These are phyloP conservation scores for Alligator mississippiensis DNA, from an alignment of 2,113 vertebrate genomes.

Conservation along the genomic window DNA sequence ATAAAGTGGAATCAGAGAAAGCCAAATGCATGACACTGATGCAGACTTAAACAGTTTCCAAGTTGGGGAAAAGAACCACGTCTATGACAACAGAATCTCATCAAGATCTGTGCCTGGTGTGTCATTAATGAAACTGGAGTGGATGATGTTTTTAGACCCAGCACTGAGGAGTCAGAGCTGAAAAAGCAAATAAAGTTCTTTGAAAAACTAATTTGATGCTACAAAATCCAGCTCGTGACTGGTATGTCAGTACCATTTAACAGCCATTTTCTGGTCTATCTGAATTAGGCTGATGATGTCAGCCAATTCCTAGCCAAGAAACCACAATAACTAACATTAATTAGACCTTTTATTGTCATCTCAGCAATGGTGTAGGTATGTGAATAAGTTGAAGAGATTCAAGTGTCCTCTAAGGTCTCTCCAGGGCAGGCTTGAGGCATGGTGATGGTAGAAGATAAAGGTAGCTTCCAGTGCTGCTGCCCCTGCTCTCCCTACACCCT, in stretches of 20 bases:
- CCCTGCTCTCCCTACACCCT: not conserved
- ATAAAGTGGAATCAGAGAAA: not conserved
- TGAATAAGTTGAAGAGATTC: not conserved
- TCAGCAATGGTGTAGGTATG: not conserved
- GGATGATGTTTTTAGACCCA: not conserved
- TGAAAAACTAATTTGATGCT: not conserved
- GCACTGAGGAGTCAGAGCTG: not conserved
- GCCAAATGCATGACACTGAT: not conserved
- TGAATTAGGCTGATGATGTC: not conserved
- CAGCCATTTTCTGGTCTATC: not conserved
- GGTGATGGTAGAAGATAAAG: not conserved
- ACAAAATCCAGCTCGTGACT: not conserved
- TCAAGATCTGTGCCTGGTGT: not conserved
- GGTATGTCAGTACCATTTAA: not conserved
- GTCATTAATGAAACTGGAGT: not conserved
- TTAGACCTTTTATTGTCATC: not conserved
- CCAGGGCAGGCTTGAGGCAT: not conserved
- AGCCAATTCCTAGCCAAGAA: not conserved
- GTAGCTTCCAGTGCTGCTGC: not conserved
- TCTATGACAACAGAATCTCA: not conserved
- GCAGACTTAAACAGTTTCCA: not conserved
- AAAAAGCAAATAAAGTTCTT: not conserved
- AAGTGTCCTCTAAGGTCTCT: not conserved
- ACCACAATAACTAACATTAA: rapidly evolving
- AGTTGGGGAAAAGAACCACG: not conserved